Evolutionary conservation across 2,797 vertebrate species (phyloP), one percentile per base, ranked within the genome.

Genomic region (Merluccius polli): DNA sequence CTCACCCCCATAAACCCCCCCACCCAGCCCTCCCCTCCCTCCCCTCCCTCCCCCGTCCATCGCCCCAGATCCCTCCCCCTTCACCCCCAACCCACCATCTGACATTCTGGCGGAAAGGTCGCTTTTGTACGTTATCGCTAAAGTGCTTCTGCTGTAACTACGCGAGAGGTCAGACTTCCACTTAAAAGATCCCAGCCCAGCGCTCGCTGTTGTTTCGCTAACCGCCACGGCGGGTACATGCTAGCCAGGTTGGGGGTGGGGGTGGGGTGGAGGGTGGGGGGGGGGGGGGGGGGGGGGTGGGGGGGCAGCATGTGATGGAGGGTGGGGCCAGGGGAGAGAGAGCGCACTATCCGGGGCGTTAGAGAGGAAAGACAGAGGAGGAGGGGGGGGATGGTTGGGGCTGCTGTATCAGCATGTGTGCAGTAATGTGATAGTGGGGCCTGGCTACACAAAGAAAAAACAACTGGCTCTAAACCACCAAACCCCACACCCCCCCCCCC

Each of bases 361-460:
- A 41, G 38, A 41, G 44, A 18, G 44, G 16, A 48, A 48, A 48
- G 81, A 16, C 44, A 48, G 44, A 48, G 16, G 44, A 24, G 72
- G 29, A 30, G 74, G 65, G 77, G 77, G 78, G 77, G n/a, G n/a
- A n/a, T n/a, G n/a, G n/a, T n/a, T 16, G 82, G 82, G 70, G 84
- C 82, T 92, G 93, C 93, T 91, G 92, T 90, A 90, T 94, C 93
- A 94, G 93, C 93, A 92, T 94, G 89, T 94, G 91, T 90, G 91
- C 88, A 88, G 93, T 93, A 94, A 95, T 89, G 90, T 86, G 92
- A 95, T 93, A 92, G 88, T 76, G 21, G 84, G 83, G 87, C 48
- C 90, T 80, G 77, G 89, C 92, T 88, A 63, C 90, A 92, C 91
- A 94, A 93, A 93, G 92, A 93, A 94, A 95, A 94, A 91, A 94